Evolutionary conservation across 2,797 vertebrate genomes (phyloP).

Genomic region (Bryconaethiops microstoma): DNA sequence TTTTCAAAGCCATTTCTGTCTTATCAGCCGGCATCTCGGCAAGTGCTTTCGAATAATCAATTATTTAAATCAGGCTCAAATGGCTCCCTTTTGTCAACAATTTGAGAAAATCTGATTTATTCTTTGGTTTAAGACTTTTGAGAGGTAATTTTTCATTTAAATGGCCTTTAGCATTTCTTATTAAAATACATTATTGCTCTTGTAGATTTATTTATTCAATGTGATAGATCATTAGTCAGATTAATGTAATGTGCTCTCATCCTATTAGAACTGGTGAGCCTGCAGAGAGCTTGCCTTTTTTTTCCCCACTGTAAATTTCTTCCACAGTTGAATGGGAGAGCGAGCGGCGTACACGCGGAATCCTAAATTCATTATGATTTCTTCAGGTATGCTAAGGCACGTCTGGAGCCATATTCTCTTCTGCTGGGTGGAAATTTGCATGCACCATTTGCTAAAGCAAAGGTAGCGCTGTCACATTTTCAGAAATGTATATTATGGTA

Average conservation of each 20-base stretch:
- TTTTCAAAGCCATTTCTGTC: slow-evolving; percentile 71
- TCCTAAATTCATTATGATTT: slow-evolving; percentile 42
- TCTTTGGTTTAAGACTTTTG: slow-evolving; percentile 75
- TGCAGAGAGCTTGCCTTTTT: slow-evolving; percentile 55
- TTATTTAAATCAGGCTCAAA: slow-evolving; percentile 83
- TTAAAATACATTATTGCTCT: slow-evolving; percentile 86
- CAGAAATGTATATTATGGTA: slow-evolving; percentile 4
- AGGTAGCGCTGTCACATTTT: slow-evolving; percentile 1
- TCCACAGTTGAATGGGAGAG: slow-evolving; percentile 35
- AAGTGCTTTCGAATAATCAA: slow-evolving; percentile 77
- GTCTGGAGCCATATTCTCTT: slow-evolving; percentile 2
- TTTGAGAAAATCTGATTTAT: slow-evolving; percentile 79
- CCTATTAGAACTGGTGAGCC: slow-evolving; percentile 64
- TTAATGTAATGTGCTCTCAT: slow-evolving; percentile 82
- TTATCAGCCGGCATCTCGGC: slow-evolving; percentile 74
- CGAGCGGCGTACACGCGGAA: slow-evolving; percentile 16
- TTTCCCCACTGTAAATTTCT: slow-evolving; percentile 65
- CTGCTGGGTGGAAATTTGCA: neutral
- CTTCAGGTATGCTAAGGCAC: slow-evolving; percentile 23
- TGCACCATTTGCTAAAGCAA: neutral
- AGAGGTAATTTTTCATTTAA: slow-evolving; percentile 81
- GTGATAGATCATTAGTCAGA: slow-evolving; percentile 86
- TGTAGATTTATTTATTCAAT: slow-evolving; percentile 82
- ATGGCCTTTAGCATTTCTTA: slow-evolving; percentile 84
- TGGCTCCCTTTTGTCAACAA: slow-evolving; percentile 73